Evolutionary conservation across 2,797 vertebrate species (phyloP).

Genomic region (Enteromius anoplus): DNA sequence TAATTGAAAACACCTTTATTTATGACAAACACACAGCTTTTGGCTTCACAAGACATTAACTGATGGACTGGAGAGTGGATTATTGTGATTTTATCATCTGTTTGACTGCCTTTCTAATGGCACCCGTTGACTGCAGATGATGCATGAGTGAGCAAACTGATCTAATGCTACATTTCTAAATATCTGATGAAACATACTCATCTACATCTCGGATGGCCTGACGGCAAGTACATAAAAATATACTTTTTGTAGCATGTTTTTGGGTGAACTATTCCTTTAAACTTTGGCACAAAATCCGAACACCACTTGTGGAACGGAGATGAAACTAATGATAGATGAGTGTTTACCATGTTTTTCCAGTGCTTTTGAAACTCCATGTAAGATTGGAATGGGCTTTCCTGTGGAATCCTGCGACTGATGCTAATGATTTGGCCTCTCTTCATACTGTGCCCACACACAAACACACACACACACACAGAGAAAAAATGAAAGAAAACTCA

Average conservation of each 20-base stretch:
- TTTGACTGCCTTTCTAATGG: background rate
- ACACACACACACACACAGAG: background rate
- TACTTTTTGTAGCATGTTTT: background rate
- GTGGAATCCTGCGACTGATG: slow-evolving; percentile 79
- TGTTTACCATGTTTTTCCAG: slow-evolving; percentile 84
- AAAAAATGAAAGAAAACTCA: background rate
- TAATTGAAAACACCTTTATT: background rate
- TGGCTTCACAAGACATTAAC: background rate
- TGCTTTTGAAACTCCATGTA: slow-evolving; percentile 84
- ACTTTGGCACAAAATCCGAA: background rate
- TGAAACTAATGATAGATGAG: background rate
- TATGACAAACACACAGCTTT: background rate
- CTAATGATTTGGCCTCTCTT: slow-evolving; percentile 89
- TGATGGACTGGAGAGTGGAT: background rate
- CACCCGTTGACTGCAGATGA: background rate
- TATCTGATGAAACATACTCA: background rate
- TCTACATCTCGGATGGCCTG: background rate
- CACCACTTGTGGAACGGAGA: background rate
- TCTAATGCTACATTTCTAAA: no score
- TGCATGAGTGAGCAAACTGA: background rate
- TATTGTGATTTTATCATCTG: background rate
- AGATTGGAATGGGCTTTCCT: slow-evolving; percentile 83
- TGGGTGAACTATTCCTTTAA: background rate
- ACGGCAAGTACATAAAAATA: background rate
- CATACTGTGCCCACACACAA: slow-evolving; percentile 78